These are phyloP conservation scores for Phalangium opilio DNA, from an alignment of 2,888 invertebrate genomes.

Conservation along the genomic window DNA sequence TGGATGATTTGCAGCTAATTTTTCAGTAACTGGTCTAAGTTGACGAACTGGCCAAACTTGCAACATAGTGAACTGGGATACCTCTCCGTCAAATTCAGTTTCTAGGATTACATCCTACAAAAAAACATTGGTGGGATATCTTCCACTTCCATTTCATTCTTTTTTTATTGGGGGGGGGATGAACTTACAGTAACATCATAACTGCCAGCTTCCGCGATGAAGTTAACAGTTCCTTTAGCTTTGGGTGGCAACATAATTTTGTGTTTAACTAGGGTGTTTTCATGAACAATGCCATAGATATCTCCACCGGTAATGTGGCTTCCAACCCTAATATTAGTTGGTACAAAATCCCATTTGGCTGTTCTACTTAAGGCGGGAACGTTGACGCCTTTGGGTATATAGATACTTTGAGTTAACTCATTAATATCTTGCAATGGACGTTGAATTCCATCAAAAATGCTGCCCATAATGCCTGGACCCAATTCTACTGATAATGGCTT, in stretches of 20 bases:
- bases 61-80: slow-evolving; percentile 81
- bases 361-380: slow-evolving; percentile 73
- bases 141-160: neutral
- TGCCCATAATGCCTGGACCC: slow-evolving; percentile 96
- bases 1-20: slow-evolving; percentile 95
- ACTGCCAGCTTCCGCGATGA: slow-evolving; percentile 80
- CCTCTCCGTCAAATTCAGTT: slow-evolving; percentile 95
- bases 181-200: slow-evolving; percentile 74
- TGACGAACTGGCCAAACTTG: slow-evolving; percentile 99
- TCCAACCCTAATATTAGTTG: slow-evolving; percentile 64
- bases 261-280: slow-evolving; percentile 95
- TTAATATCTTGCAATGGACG: slow-evolving; percentile 89
- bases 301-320: slow-evolving; percentile 98
- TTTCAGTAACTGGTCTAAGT: slow-evolving; percentile 90
- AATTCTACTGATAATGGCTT: slow-evolving; percentile 97
- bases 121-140: slow-evolving; percentile 2
- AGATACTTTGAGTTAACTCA: slow-evolving; percentile 85
- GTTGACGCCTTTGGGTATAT: slow-evolving; percentile 98
- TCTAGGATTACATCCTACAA: slow-evolving; percentile 82
- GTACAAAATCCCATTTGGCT: slow-evolving; percentile 80
- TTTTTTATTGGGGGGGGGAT: neutral
- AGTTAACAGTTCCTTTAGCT: slow-evolving; percentile 90
- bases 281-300: slow-evolving; percentile 85
- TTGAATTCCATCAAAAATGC: slow-evolving; percentile 99
- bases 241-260: slow-evolving; percentile 86